Evolutionary conservation across 1,140 invertebrate species (phyloP), one percentile per base, ranked within the genome.

Genomic region (Conopomorpha cramerella): DNA sequence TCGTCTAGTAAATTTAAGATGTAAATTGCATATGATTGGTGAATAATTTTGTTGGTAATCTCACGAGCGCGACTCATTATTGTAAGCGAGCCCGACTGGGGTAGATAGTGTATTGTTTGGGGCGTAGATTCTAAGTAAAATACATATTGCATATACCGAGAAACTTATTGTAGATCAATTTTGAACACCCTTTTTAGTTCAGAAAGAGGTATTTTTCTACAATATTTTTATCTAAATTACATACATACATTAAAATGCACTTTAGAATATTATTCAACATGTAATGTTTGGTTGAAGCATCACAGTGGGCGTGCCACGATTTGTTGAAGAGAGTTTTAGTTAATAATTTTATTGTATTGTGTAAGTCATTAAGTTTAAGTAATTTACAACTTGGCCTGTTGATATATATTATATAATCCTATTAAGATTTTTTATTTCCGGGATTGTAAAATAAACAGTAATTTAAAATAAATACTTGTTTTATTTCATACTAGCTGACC

Each of bases 331-430:
- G 49, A 67, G 63, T 70, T 74, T 74, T 71, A 74, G 70, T 74
- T 74, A 70, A 68, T 74, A 74, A 71, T 70, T 72, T 74, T 74
- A 74, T 74, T 71, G 55, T 71, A 71, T 70, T 71, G 49, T 74
- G 68, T 71, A 74, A 74, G 70, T 74, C 66, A 74, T 71, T 74
- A 74, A 74, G 70, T 72, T 72, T 74, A 74, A 74, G 66, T 74
- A 70, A 72, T 74, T 74, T 74, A 74, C 70, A 71, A 74, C 65
- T 74, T 71, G 70, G 65, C 59, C 70, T 74, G 70, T 74, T 74
- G 66, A 74, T 67, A 71, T 74, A 74, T 70, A 70, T 68, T 70
- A 67, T 65, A 65, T 72, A 66, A 74, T 74, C 66, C 70, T 74
- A 71, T 61, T 74, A 74, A 74, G 63, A 70, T 62, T 74, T 32